Evolutionary conservation across 2,113 vertebrate species (phyloP).

Genomic region (Alces alces): DNA sequence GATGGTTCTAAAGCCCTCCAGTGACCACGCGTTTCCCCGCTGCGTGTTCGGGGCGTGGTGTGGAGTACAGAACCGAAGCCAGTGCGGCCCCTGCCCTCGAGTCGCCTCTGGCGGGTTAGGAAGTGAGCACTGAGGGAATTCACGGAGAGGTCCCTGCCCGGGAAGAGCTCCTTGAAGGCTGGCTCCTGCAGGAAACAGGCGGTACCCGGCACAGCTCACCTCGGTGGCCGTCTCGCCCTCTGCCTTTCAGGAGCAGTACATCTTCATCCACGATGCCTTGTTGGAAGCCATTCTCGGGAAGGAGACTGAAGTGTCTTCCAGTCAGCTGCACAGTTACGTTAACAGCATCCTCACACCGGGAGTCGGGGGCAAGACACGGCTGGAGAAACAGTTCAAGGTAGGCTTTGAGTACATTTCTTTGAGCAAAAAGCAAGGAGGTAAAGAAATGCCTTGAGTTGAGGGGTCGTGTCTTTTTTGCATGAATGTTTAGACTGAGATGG

Average conservation of each 20-base stretch:
- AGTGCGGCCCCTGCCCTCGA: background rate
- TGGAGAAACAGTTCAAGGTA: constrained; percentile 96
- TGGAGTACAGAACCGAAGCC: background rate
- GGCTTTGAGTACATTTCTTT: background rate
- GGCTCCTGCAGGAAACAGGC: background rate
- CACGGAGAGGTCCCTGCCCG: background rate
- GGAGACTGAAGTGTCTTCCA: constrained; percentile 90
- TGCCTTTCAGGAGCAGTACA: constrained; percentile 91
- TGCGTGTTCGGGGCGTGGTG: background rate
- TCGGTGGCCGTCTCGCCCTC: background rate
- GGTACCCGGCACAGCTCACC: no score
- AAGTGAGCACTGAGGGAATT: background rate
- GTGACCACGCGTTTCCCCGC: background rate
- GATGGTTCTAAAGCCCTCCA: background rate
- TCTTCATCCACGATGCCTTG: constrained; percentile 96
- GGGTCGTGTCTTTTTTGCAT: background rate
- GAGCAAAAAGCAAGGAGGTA: background rate
- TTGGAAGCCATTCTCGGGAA: constrained; percentile 94
- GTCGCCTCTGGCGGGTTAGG: background rate
- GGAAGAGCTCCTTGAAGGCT: background rate
- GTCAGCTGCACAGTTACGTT: constrained; percentile 91
- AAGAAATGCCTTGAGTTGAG: background rate
- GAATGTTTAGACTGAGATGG: background rate
- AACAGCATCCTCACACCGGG: constrained; percentile 92
- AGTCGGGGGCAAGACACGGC: constrained; percentile 85